phyloP scores from a whole-genome alignment of 2,113 vertebrate species.

The Irena cyanogastra region DNA sequence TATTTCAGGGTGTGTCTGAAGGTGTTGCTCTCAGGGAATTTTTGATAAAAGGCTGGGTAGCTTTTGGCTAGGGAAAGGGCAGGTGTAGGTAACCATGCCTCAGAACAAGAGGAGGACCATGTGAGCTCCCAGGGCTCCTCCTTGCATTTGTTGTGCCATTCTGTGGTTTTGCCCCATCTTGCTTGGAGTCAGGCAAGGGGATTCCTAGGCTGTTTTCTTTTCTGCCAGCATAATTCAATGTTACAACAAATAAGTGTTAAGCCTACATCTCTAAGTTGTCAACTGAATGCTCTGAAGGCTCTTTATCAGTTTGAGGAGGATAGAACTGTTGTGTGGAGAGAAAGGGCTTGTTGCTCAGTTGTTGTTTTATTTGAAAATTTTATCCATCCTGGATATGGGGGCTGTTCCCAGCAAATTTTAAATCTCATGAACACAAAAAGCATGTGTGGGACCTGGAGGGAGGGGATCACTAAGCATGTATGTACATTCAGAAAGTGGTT shows the following conservation, averaged over 20 bases:
- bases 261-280: background rate
- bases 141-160: fast-evolving
- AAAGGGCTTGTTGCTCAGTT: background rate
- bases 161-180: background rate
- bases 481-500: background rate
- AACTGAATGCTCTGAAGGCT: background rate
- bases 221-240: background rate
- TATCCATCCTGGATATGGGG: background rate
- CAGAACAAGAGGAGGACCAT: background rate
- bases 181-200: background rate
- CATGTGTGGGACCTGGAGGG: background rate
- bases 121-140: fast-evolving
- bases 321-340: background rate
- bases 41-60: background rate
- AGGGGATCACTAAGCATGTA: background rate
- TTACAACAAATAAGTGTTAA: background rate
- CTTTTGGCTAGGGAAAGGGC: background rate
- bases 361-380: background rate
- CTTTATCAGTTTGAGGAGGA: background rate
- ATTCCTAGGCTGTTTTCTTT: background rate
- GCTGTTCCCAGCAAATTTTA: background rate
- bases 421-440: background rate
- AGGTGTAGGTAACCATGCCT: background rate
- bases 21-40: background rate
- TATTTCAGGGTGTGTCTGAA: background rate